phyloP scores from a whole-genome alignment of 2,113 vertebrate species.

The Cebus imitator region DNA sequence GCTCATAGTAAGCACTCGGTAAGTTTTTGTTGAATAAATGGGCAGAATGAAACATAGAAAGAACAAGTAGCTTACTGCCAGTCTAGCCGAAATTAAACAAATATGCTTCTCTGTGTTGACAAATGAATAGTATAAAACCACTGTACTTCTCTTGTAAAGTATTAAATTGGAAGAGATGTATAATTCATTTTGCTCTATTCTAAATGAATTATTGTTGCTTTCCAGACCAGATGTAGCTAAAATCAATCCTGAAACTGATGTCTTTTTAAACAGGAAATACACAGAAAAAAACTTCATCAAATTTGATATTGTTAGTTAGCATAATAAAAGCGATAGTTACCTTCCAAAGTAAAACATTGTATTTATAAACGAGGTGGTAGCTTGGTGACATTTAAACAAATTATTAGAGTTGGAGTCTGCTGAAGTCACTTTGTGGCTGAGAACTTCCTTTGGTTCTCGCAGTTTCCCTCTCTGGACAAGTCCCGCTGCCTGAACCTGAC shows the following conservation, averaged over 20 bases:
- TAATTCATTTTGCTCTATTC: neutral
- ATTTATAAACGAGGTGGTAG: neutral
- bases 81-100: neutral
- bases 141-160: neutral
- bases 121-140: neutral
- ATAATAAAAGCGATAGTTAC: neutral
- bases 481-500: neutral
- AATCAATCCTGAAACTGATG: neutral
- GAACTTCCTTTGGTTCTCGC: neutral
- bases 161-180: neutral
- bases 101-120: neutral
- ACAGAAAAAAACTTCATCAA: neutral
- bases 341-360: neutral
- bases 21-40: neutral
- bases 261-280: neutral
- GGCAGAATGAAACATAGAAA: neutral
- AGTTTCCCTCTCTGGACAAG: neutral
- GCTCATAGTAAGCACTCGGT: neutral
- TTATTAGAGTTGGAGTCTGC: neutral
- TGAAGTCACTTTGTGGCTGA: neutral
- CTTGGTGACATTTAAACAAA: neutral
- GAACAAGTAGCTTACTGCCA: neutral
- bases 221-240: neutral
- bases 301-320: neutral
- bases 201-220: neutral